phyloP scores from a whole-genome alignment of 2,797 vertebrate species.

The Podarcis siculus region DNA sequence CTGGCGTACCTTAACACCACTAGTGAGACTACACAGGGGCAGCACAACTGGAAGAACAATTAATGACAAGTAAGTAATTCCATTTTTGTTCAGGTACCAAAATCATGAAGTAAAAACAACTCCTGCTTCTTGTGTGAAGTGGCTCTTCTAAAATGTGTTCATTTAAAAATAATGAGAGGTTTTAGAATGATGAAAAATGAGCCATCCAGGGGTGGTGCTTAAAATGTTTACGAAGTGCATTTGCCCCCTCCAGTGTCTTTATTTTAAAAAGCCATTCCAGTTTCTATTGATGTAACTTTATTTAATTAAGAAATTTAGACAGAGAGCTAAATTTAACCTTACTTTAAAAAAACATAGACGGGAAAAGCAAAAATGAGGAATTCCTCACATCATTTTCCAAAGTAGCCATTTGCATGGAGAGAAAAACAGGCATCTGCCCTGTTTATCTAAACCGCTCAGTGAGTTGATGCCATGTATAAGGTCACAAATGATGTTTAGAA shows the following conservation, averaged over 20 bases:
- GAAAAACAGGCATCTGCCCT: not conserved
- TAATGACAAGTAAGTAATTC: not conserved
- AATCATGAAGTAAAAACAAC: not conserved
- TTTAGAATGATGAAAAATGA: not conserved
- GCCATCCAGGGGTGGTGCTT: not conserved
- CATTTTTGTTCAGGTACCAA: not conserved
- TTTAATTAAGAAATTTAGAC: not conserved
- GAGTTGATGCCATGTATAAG: not conserved
- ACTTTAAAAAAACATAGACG: not conserved
- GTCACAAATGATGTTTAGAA: not conserved
- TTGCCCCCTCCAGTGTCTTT: not conserved
- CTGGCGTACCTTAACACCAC: not conserved
- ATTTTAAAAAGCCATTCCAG: not conserved
- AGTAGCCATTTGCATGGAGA: not conserved
- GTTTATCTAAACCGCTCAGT: not conserved
- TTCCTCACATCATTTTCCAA: not conserved
- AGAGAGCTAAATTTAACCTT: not conserved
- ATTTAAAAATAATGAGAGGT: not conserved
- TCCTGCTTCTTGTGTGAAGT: not conserved
- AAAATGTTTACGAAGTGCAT: not conserved
- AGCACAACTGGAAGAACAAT: not conserved
- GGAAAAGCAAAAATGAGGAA: not conserved
- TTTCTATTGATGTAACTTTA: not conserved
- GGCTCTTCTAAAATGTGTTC: not conserved
- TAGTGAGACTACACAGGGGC: not conserved